Conservation (phyloP, 2,113 vertebrate species). For the Thunnus thynnus region DNA sequence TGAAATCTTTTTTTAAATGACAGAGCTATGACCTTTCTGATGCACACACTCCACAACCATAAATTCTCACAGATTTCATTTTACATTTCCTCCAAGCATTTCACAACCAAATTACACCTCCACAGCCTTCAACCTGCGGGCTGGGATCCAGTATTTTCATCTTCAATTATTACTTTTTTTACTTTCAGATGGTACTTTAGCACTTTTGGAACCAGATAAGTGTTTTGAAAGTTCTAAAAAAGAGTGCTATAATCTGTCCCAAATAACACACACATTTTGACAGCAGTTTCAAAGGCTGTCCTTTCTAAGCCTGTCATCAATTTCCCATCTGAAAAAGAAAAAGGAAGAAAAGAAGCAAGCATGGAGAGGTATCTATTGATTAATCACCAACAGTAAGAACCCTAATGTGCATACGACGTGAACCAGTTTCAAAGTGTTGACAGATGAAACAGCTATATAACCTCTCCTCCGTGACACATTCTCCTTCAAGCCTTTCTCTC, state of each 20-base stretch:
- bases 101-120: slow-evolving; percentile 74
- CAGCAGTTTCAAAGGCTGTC: slow-evolving; percentile 64
- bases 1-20: slow-evolving; percentile 80
- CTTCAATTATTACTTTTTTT: slow-evolving; percentile 64
- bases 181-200: slow-evolving; percentile 42
- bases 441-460: slow-evolving; percentile 75
- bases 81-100: slow-evolving; percentile 78
- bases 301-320: slow-evolving; percentile 62
- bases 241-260: slow-evolving; percentile 44
- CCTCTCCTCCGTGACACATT: slow-evolving; percentile 67
- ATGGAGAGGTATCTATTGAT: slow-evolving; percentile 69
- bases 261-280: slow-evolving; percentile 63
- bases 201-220: slow-evolving; percentile 42
- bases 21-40: slow-evolving; percentile 77
- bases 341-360: slow-evolving; percentile 44
- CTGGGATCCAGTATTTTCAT: slow-evolving; percentile 58
- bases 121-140: slow-evolving; percentile 54
- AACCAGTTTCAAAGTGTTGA: slow-evolving; percentile 75
- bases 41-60: slow-evolving; percentile 63
- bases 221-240: slow-evolving; percentile 51
- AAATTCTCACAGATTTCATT: slow-evolving; percentile 79
- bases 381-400: slow-evolving; percentile 62
- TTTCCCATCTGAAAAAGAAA: slow-evolving; percentile 58
- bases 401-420: slow-evolving; percentile 57
- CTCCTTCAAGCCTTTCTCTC: slow-evolving; percentile 78